Conservation (phyloP, 2,888 invertebrate species). For the Noctuana brunneofusca region DNA sequence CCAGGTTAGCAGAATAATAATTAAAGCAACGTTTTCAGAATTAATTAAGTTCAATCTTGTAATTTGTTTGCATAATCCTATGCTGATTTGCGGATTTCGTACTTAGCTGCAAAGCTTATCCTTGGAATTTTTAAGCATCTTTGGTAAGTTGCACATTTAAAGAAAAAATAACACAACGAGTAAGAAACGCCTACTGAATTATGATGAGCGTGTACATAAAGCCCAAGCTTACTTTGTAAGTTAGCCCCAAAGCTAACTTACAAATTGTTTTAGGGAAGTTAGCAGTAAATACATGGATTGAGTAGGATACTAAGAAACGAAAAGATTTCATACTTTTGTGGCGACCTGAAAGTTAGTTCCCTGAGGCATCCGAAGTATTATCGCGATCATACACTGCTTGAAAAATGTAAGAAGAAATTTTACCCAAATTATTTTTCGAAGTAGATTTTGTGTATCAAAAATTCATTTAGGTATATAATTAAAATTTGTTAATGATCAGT, state of each 20-base stretch:
- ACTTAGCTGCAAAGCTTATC: not conserved
- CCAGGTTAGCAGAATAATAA: not conserved
- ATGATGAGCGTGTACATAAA: constrained; percentile 1
- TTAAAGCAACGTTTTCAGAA: constrained; percentile 5
- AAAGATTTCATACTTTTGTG: constrained; percentile 14
- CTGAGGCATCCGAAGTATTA: constrained; percentile 7
- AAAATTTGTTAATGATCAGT: no score
- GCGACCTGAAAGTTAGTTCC: constrained; percentile 11
- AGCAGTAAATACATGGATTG: constrained; percentile 16
- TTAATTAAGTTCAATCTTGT: constrained; percentile 6
- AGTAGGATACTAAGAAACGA: constrained; percentile 10
- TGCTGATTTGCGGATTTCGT: constrained; percentile 4
- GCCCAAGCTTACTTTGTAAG: no score
- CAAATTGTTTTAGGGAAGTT: constrained; percentile 13
- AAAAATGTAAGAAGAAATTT: not conserved
- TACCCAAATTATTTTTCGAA: not conserved
- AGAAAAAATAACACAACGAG: not conserved
- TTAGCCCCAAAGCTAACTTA: not conserved
- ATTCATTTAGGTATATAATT: no score
- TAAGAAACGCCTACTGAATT: not conserved
- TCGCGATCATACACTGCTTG: not conserved
- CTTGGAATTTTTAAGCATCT: not conserved
- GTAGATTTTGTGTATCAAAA: no score
- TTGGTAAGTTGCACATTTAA: not conserved
- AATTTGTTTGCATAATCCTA: constrained; percentile 11